Evolutionary conservation across 2,797 vertebrate genomes (phyloP).

Genomic region (Lophotriccus pileatus): DNA sequence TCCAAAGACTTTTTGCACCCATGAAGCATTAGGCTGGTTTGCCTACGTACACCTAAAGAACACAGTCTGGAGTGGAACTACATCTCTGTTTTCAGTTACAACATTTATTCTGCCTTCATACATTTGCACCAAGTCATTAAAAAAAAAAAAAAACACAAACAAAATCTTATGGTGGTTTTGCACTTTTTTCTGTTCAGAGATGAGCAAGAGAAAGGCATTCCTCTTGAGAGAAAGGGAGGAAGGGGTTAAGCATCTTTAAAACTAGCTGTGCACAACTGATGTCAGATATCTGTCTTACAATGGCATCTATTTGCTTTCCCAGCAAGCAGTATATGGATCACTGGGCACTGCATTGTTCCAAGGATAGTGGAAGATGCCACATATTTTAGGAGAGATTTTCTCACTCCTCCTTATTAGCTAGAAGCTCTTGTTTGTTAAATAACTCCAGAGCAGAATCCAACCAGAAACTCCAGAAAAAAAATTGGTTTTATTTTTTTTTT

Average conservation of each 20-base stretch:
- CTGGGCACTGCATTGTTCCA: constrained; percentile 23
- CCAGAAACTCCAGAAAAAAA: background rate
- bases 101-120: background rate
- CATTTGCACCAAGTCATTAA: background rate
- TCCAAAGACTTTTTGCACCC: background rate
- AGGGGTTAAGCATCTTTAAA: constrained; percentile 30
- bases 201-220: background rate
- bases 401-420: background rate
- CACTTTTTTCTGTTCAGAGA: background rate
- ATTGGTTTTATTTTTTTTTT: background rate
- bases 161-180: background rate
- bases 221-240: background rate
- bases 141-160: background rate
- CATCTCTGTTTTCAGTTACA: background rate
- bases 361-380: background rate
- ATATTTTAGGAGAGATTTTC: background rate
- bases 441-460: background rate
- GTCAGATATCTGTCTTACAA: constrained; percentile 50
- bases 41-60: background rate
- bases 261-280: constrained; percentile 5
- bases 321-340: background rate
- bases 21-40: background rate
- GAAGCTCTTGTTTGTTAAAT: background rate
- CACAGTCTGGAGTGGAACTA: background rate
- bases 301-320: constrained; percentile 60